These are phyloP conservation scores for Galago senegalensis DNA, from an alignment of 2,797 vertebrate genomes.

Conservation along the genomic window DNA sequence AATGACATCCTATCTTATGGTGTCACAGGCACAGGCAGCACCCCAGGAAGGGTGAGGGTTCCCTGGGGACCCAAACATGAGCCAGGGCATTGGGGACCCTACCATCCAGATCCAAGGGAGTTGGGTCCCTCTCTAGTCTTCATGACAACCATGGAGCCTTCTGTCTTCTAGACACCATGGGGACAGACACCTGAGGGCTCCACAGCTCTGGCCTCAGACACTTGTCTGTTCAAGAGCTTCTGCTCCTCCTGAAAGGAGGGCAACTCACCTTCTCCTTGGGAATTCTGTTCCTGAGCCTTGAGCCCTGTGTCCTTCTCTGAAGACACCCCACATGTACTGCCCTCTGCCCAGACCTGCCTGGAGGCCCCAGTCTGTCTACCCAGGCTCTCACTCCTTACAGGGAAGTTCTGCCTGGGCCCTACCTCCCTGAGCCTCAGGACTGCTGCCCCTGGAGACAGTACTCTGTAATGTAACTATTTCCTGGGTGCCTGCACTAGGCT, in stretches of 20 bases:
- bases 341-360: neutral
- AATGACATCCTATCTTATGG: neutral
- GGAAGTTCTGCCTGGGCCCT: neutral
- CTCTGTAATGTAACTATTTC: neutral
- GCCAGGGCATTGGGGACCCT: neutral
- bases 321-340: neutral
- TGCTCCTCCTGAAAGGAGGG: neutral
- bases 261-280: neutral
- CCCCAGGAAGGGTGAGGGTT: rapidly evolving
- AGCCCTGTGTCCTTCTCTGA: neutral
- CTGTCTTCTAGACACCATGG: neutral
- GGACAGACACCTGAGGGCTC: neutral
- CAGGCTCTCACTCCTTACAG: neutral
- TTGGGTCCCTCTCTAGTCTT: neutral
- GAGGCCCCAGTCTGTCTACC: neutral
- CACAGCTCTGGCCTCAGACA: neutral
- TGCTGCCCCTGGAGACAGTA: neutral
- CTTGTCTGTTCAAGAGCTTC: neutral
- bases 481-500: neutral
- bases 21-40: neutral
- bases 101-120: neutral
- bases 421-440: neutral
- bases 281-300: neutral
- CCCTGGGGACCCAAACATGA: neutral
- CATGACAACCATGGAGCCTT: neutral